A percentile compares a stretch with the other conserved stretches of the same genome.
Evolutionary conservation across 2,113 vertebrate genomes (phyloP).

Genomic region (Spheniscus mendiculus): DNA sequence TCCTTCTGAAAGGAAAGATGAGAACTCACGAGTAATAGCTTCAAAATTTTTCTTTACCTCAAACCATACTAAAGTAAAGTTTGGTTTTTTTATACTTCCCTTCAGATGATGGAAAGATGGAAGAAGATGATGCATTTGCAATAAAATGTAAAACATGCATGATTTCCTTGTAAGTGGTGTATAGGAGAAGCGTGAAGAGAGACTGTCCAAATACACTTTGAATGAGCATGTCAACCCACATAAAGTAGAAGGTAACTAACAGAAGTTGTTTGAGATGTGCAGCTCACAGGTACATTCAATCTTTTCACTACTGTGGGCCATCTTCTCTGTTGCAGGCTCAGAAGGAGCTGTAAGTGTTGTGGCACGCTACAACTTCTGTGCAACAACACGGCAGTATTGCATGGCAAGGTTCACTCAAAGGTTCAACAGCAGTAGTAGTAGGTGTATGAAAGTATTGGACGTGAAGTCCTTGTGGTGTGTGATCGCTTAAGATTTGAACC

Average conservation of each 20-base stretch:
- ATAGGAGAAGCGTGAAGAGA: background rate
- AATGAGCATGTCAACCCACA: background rate
- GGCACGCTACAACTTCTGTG: background rate
- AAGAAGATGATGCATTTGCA: background rate
- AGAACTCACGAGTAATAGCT: background rate
- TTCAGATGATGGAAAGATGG: background rate
- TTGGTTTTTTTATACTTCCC: background rate
- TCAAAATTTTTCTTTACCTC: background rate
- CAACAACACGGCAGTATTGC: background rate
- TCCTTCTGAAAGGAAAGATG: background rate
- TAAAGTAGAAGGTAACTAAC: background rate
- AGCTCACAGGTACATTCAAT: background rate
- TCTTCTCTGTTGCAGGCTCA: background rate
- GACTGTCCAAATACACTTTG: background rate
- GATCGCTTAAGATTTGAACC: background rate
- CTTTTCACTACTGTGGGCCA: background rate
- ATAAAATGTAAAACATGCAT: background rate
- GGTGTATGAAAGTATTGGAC: background rate
- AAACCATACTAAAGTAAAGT: background rate
- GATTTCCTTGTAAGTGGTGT: background rate
- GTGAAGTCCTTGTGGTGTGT: background rate
- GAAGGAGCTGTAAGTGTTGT: background rate
- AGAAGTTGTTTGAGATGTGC: background rate
- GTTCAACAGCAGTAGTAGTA: background rate
- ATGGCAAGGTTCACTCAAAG: background rate